phyloP scores from a whole-genome alignment of 2,888 invertebrate genomes.

The Leucophora obtusa region DNA sequence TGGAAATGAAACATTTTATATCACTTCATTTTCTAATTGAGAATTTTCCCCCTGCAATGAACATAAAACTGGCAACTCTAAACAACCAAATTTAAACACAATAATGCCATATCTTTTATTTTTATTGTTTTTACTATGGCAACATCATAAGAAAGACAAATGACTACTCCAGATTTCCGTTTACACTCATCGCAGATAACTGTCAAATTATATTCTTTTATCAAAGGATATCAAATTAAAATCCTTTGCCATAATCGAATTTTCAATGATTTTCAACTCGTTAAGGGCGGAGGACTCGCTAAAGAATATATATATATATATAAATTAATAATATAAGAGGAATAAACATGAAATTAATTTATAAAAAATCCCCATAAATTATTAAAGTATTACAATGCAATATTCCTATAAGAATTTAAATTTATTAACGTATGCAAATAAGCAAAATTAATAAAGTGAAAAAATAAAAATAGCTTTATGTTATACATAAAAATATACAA shows the following conservation, averaged over 20 bases:
- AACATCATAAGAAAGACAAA: not conserved
- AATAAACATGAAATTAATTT: slow-evolving; percentile 21
- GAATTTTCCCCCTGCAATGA: no score
- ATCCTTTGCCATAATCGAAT: slow-evolving; percentile 68
- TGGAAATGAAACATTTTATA: no score
- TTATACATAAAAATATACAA: slow-evolving; percentile 54
- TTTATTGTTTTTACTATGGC: not conserved
- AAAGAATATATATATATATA: slow-evolving; percentile 18
- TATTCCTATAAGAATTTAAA: not conserved
- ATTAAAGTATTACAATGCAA: slow-evolving; percentile 7
- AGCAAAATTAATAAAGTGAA: slow-evolving; percentile 1
- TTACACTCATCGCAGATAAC: slow-evolving; percentile 37
- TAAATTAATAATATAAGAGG: slow-evolving; percentile 19
- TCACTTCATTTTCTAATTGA: no score
- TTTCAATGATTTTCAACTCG: slow-evolving; percentile 65
- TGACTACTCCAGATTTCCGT: slow-evolving; percentile 23
- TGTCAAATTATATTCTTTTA: slow-evolving; percentile 45
- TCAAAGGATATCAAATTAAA: slow-evolving; percentile 59
- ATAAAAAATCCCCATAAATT: slow-evolving; percentile 10
- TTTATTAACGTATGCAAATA: not conserved
- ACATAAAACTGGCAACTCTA: not conserved
- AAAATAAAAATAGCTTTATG: slow-evolving; percentile 44
- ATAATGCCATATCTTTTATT: slow-evolving; percentile 8
- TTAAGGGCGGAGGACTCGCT: slow-evolving; percentile 66
- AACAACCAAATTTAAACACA: no score